These are phyloP conservation scores for Lethenteron reissneri DNA, from an alignment of 2,113 vertebrate species.

Conservation along the genomic window DNA sequence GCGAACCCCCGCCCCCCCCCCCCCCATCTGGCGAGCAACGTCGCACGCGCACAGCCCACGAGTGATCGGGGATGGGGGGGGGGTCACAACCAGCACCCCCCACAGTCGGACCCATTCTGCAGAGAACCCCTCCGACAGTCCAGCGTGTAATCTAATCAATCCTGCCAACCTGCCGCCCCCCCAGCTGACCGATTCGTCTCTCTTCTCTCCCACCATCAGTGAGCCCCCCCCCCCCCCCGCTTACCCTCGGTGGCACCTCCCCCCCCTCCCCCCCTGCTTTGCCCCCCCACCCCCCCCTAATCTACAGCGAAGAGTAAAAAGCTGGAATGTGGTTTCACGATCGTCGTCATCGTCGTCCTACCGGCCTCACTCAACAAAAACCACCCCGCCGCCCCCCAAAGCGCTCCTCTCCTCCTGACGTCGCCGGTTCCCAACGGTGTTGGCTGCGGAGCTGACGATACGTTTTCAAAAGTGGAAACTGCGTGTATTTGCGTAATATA, in stretches of 20 bases:
- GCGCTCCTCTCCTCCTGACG: background rate
- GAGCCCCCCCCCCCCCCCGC: background rate
- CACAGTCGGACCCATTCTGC: conserved; percentile 20
- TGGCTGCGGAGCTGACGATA: background rate
- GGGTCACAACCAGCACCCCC: conserved; percentile 16
- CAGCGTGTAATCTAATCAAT: background rate
- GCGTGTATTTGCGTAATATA: too few relatives aligned
- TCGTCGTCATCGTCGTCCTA: background rate
- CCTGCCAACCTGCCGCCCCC: background rate
- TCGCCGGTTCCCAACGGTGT: background rate
- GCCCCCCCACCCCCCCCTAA: background rate
- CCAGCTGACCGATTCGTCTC: background rate
- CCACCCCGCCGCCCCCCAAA: too few relatives aligned
- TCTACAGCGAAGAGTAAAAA: too few relatives aligned
- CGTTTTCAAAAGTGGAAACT: conserved; percentile 8
- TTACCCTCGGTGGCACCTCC: background rate
- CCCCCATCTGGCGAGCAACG: too few relatives aligned
- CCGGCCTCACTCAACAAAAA: background rate
- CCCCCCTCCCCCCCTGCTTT: background rate
- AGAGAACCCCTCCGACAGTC: background rate
- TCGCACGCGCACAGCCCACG: too few relatives aligned
- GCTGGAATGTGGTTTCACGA: background rate
- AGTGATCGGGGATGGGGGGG: too few relatives aligned
- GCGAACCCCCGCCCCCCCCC: too few relatives aligned
- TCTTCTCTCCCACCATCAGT: background rate